These are phyloP conservation scores for Sebastes kiyomatsui DNA, from an alignment of 2,797 vertebrate genomes.

Conservation along the genomic window DNA sequence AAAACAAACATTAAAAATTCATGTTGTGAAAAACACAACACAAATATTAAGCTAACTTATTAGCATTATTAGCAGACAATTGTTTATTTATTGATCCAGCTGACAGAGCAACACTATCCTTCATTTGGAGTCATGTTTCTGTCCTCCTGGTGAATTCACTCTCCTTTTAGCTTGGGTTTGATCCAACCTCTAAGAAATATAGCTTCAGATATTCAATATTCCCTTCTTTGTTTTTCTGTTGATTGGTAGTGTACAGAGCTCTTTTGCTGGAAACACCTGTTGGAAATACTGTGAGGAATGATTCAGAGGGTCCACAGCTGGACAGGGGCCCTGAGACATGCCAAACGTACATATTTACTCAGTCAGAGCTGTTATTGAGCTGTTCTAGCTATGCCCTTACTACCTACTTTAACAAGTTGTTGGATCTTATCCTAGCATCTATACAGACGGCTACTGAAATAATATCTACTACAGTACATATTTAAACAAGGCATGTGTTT, in stretches of 20 bases:
- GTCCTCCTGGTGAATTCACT: neutral
- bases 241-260: neutral
- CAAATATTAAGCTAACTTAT: neutral
- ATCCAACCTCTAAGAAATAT: neutral
- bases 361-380: slow-evolving; percentile 17
- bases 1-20: neutral
- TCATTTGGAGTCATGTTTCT: neutral
- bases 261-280: neutral
- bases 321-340: slow-evolving; percentile 3
- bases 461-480: neutral
- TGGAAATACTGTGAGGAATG: neutral
- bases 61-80: neutral
- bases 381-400: neutral
- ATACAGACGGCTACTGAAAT: neutral
- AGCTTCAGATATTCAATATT: neutral
- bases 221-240: neutral
- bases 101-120: neutral
- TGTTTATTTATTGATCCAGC: neutral
- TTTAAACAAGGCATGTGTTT: slow-evolving; percentile 22
- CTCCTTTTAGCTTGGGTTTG: neutral
- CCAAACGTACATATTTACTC: slow-evolving; percentile 20
- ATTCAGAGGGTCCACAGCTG: slow-evolving; percentile 10
- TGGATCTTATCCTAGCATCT: neutral
- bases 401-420: neutral
- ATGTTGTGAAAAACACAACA: neutral